Percentiles rank a stretch among this genome's conserved stretches.
These are phyloP conservation scores for Latrodectus elegans DNA, from an alignment of 2,888 invertebrate species.

Conservation along the genomic window DNA sequence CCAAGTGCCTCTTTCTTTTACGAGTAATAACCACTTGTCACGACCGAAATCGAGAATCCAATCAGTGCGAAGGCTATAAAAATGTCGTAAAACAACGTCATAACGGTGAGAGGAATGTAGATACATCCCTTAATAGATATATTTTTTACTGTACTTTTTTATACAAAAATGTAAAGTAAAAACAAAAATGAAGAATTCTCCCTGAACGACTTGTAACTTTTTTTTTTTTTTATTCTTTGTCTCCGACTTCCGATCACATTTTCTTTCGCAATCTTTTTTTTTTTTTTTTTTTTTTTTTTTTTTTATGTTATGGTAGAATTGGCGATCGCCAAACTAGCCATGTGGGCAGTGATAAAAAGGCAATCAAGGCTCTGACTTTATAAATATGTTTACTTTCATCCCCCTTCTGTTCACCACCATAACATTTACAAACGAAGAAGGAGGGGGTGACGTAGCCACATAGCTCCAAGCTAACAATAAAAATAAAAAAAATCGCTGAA, in stretches of 20 bases:
- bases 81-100: conserved; percentile 39
- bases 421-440: conserved; percentile 32
- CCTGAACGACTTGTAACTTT: neutral
- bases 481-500: neutral
- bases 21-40: conserved; percentile 26
- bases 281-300: too few relatives aligned
- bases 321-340: conserved; percentile 64
- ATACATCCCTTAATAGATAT: conserved; percentile 3
- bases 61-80: conserved; percentile 19
- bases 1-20: neutral
- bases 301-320: neutral
- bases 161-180: neutral
- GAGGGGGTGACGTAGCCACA: conserved; percentile 55
- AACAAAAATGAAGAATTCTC: neutral
- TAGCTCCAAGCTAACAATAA: conserved; percentile 28
- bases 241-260: neutral
- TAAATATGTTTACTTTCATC: conserved; percentile 67
- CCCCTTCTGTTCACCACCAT: conserved; percentile 47
- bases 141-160: neutral
- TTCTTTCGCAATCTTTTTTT: neutral
- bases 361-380: conserved; percentile 63
- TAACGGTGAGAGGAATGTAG: conserved; percentile 27
- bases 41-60: conserved; percentile 4
- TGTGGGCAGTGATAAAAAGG: conserved; percentile 63
- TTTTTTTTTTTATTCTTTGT: neutral